These are phyloP conservation scores for Callipepla squamata DNA, from an alignment of 2,113 vertebrate species.

Conservation along the genomic window DNA sequence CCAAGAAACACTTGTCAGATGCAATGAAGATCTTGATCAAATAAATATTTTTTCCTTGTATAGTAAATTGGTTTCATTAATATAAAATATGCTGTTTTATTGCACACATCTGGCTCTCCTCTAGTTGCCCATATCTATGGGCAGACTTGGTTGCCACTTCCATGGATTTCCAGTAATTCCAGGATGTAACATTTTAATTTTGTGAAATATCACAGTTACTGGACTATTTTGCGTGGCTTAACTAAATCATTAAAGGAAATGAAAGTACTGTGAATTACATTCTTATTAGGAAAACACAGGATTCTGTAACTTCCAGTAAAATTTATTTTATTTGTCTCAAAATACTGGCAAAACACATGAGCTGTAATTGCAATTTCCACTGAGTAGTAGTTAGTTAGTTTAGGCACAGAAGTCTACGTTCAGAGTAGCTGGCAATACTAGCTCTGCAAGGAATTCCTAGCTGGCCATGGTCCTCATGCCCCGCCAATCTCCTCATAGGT, in stretches of 20 bases:
- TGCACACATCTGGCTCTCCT: not conserved
- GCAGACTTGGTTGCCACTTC: not conserved
- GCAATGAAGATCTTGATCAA: conserved; percentile 21
- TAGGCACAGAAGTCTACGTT: conserved; percentile 36
- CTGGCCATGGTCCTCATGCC: conserved; percentile 61
- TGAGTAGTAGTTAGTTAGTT: conserved; percentile 16
- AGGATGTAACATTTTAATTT: not conserved
- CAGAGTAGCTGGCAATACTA: conserved; percentile 54
- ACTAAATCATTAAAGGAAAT: not conserved
- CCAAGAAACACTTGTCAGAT: conserved; percentile 41
- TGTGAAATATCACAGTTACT: not conserved
- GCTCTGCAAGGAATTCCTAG: conserved; percentile 59
- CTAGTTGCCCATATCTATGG: not conserved
- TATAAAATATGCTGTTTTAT: not conserved
- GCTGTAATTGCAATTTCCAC: conserved; percentile 22
- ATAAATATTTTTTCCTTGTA: conserved; percentile 31
- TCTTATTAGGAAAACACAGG: not conserved
- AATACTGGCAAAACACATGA: conserved; percentile 4
- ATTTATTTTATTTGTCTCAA: conserved; percentile 39
- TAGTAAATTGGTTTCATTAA: not conserved
- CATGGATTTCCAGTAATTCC: not conserved
- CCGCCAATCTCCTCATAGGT: conserved; percentile 60
- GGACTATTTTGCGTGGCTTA: not conserved
- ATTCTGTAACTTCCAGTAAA: not conserved
- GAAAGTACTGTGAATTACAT: not conserved